Evolutionary conservation across 2,888 invertebrate genomes (phyloP), one percentile per base, ranked within the genome.

Genomic region (Nasonovia ribisnigri): DNA sequence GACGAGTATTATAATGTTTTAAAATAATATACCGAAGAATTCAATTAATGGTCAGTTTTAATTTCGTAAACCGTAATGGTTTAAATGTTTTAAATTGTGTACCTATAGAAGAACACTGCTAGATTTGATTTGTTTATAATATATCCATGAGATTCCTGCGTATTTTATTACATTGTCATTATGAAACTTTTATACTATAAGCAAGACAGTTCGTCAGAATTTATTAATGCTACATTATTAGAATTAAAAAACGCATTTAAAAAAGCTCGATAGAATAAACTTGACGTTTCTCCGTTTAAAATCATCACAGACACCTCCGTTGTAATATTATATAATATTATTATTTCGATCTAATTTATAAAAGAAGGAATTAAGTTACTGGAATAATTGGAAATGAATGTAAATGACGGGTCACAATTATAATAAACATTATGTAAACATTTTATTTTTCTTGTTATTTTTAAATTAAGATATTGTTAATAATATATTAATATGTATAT

Each of bases 361-460:
- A 43, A 11, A 2, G 46, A 86, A 26, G n/a, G 6, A n/a, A n/a
- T n/a, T 43, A 86, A 46, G 29, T 46, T n/a, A 90, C 60, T n/a
- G 20, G 24, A 90, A 60, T 60, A 90, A 90, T n/a, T 57, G 4
- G 6, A n/a, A 90, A 46, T 20, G 29, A 91, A 84, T 91, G 91
- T 36, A 77, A 91, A 42, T 51, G 51, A 84, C 51, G 26, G 42
- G 16, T 51, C 3, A 6, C 8, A 48, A 46, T 46, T 46, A 88
- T 77, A 77, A 88, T 29, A 42, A 67, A 43, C n/a, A 20, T 36
- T 20, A 36, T 57, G 54, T 84, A 54, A 51, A 91, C 42, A n/a
- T 20, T n/a, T 67, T 90, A 36, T 36, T 36, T 54, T 36, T 90
- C 13, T 90, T 36, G 36, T 90, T 90, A 26, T 77, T 48, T 77